Base-by-base conservation (phyloP, 2,888 invertebrate species). In the Eurois occulta region DNA sequence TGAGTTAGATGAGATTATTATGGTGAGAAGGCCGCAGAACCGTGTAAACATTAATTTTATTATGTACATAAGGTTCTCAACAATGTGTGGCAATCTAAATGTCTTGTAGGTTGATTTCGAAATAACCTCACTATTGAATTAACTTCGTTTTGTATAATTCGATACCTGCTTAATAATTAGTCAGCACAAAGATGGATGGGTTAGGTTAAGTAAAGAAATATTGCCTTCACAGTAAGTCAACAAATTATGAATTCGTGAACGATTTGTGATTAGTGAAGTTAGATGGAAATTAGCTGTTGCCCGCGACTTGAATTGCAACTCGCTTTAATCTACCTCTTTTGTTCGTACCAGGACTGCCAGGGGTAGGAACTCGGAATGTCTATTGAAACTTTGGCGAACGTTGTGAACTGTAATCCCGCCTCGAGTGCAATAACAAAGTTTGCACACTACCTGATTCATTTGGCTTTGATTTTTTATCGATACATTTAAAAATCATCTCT, bases 21-120 rank as follows among this genome's bases (percentile, higher is more conserved):
- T 78, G 77, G 81, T 88, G 84, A 86, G 91, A 93, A 93, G 93
- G 93, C 87, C 92, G 86, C 70, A 82, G 88, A 88, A 88, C 87
- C 90, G 90, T 88, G 88, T 91, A 91, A 91, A 92, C 89, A 91
- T 88, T 90, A 92, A 93, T 92, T 90, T 89, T 85, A 86, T 87
- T 84, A 83, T 86, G 81, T 86, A 80, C 87, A 80, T 86, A 84
- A 78, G 78, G 75, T 86, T 83, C 84, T 86, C 79, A 85, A 85
- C 87, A 87, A 90, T 87, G 83, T 84, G 87, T 86, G 82, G 83
- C 82, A 87, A 87, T 80, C 71, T 81, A 73, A 81, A 83, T 80
- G 77, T 78, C 77, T 80, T 79, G 68, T 75, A 79, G 67, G 35
- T 70, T 75, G 76, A 81, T 87, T 87, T 82, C 78, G 84, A 70